Evolutionary conservation across 2,113 vertebrate species (phyloP), one percentile per base, ranked within the genome.

Genomic region (Lucifuga dentata): DNA sequence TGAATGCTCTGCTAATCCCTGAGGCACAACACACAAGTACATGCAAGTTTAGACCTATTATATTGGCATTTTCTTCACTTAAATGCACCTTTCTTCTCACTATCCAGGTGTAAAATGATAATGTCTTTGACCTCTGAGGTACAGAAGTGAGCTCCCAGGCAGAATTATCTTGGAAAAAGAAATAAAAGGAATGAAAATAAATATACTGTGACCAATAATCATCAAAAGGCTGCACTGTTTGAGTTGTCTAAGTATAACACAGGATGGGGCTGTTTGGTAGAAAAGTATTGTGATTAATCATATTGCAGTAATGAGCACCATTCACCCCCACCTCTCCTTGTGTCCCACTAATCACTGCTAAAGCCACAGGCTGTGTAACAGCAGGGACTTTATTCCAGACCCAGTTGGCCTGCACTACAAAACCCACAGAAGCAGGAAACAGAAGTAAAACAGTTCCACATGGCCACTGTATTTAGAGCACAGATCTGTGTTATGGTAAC

Each of bases 371-470:
- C 72, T 24, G 33, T 67, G 39, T 15, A 68, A 83, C 67, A 73
- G 79, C 59, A 57, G 24, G 39, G 52, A 74, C 68, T 74, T 82
- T 80, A 82, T 78, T 80, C 65, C 63, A 71, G 65, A 52, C 75
- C 66, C 59, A 70, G 67, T 80, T 88, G 80, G 81, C 77, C 53
- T 11, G 51, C 24, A 36, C 80, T 67, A 52, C 59, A 83, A 82
- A 85, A 68, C 40, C 67, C 73, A 86, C 83, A 89, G 84, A 82
- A 85, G 80, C 79, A 89, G 90, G 88, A 90, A 92, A 78, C 44
- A 70, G 73, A 61, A 48, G 60, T 78, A 90, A 91, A 91, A 70
- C 89, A 88, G 83, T 90, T 90, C 90, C 90, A 92, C 88, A 90
- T 92, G 90, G 90, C 63, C 62, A 21, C 66, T 84, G 83, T 86